Evolutionary conservation across 1,140 invertebrate species (phyloP), one percentile per base, ranked within the genome.

Genomic region (Drosophila willistoni): DNA sequence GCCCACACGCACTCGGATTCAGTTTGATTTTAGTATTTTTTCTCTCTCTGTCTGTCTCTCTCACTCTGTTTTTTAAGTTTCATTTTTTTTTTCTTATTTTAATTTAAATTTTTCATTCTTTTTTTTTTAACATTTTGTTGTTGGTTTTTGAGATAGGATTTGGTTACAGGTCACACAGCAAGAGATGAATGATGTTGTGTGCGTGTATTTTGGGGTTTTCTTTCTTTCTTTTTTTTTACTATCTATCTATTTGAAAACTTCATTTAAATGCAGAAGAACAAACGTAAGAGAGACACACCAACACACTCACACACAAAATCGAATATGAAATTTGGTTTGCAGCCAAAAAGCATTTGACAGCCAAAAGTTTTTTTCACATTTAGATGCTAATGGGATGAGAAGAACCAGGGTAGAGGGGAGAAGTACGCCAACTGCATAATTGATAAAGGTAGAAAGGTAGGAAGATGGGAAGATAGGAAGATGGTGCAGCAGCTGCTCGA

Each of bases 261-360:
- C 81, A 84, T 84, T 84, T 77, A 79, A 87, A 87, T 87, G 79
- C 78, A 86, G 68, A 44, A 71, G 78, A 68, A 68, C 55, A 74
- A 62, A 67, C 68, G 55, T 44, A 55, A 63, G 29, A 71, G 64
- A 65, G 33, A 73, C 64, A 73, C 47, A 66, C 59, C 29, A 29
- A 66, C 65, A 77, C 36, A 39, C 36, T 1, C 36, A 39, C 36
- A 39, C 9, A 39, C 33, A 81, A 79, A 71, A 59, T 86, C 69
- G 83, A 82, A 86, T 86, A 86, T 86, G 83, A 86, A 86, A 82
- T 82, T 86, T 71, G 79, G 76, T 85, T 76, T 76, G 81, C 74
- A 81, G 80, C 78, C 82, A 66, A 71, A 85, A 85, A 85, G 82
- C 82, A 81, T 85, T 85, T 87, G 83, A 86, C 82, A 86, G 82